phyloP scores from a whole-genome alignment of 2,888 invertebrate genomes.

The Drosophila flavopinicola region DNA sequence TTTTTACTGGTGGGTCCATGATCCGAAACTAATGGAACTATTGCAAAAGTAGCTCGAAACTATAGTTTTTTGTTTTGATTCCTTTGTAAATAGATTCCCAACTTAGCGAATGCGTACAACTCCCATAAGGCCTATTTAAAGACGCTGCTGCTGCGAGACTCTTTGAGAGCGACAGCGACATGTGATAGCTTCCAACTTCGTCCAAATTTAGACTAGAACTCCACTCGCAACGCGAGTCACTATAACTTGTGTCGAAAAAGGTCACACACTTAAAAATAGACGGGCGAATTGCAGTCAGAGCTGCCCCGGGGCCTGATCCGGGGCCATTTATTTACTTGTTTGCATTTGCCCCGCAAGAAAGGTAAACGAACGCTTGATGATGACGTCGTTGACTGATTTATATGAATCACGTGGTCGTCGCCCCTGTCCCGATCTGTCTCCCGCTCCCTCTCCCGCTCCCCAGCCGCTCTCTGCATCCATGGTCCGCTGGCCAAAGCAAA shows the following conservation, averaged over 20 bases:
- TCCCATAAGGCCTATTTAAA: conserved; percentile 30
- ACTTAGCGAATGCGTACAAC: neutral
- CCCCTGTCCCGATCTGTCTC: conserved; percentile 9
- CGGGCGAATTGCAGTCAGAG: conserved; percentile 51
- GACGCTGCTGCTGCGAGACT: neutral
- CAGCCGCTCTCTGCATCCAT: conserved; percentile 20
- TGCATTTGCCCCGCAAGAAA: conserved; percentile 60
- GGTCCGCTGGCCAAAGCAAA: conserved; percentile 49
- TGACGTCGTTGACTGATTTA: conserved; percentile 78
- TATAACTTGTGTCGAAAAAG: conserved; percentile 67
- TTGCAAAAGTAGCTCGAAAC: conserved; percentile 9
- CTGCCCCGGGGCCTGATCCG: conserved; percentile 16
- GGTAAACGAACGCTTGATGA: conserved; percentile 75
- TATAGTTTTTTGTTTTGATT: conserved; percentile 1
- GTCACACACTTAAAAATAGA: conserved; percentile 64
- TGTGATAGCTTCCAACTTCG: conserved; percentile 54
- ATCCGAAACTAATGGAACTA: conserved; percentile 32
- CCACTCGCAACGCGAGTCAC: conserved; percentile 26
- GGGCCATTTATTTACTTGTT: conserved; percentile 53
- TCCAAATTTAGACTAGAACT: conserved; percentile 55
- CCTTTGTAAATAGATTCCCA: neutral
- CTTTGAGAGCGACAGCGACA: conserved; percentile 51
- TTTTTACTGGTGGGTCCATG: conserved; percentile 14
- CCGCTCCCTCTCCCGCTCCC: neutral
- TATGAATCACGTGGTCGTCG: conserved; percentile 72